Percentiles rank a stretch among this genome's conserved stretches.
These are phyloP conservation scores for Hystrix cristata DNA, from an alignment of 2,113 vertebrate genomes.

Conservation along the genomic window DNA sequence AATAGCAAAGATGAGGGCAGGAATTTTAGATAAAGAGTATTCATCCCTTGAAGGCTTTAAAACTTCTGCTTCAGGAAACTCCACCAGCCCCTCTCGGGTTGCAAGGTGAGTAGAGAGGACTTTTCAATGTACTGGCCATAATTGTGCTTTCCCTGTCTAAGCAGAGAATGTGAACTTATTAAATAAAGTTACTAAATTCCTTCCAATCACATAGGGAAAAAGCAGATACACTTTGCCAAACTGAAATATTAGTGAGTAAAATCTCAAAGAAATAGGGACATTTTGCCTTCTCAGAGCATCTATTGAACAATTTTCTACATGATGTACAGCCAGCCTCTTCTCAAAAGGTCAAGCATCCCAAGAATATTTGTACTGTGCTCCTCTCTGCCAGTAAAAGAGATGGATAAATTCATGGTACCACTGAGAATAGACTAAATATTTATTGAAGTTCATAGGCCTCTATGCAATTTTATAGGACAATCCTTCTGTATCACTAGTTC, in stretches of 20 bases:
- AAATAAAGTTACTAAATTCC: constrained; percentile 14
- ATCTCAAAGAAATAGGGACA: background rate
- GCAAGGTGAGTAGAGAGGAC: background rate
- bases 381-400: constrained; percentile 67
- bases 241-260: constrained; percentile 58
- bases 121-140: background rate
- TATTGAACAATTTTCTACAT: constrained; percentile 58
- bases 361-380: constrained; percentile 58
- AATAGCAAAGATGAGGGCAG: background rate
- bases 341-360: constrained; percentile 77
- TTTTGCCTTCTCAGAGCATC: background rate
- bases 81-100: background rate
- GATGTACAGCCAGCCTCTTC: constrained; percentile 32
- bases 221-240: background rate
- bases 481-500: constrained; percentile 47
- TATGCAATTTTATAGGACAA: constrained; percentile 80
- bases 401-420: constrained; percentile 71
- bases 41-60: background rate
- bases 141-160: background rate
- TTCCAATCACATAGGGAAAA: background rate
- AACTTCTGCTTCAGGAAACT: background rate
- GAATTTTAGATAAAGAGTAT: background rate
- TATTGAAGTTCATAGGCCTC: constrained; percentile 76
- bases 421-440: constrained; percentile 84
- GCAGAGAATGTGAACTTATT: background rate